These are phyloP conservation scores for Tanaodytes sp. DNA, from an alignment of 2,888 invertebrate species.

Conservation along the genomic window DNA sequence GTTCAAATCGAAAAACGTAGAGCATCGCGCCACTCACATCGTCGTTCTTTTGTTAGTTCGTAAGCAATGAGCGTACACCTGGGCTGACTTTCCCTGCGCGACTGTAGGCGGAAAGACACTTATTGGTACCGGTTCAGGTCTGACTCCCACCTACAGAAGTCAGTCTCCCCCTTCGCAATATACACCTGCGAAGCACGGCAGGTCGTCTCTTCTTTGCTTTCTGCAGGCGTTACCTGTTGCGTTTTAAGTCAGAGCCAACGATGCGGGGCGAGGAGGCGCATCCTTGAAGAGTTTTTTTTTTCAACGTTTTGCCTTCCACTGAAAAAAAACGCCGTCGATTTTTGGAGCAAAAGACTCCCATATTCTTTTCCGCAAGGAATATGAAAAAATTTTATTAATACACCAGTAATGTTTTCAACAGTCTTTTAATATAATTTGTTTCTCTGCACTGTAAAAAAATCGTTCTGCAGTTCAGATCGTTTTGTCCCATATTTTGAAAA, in stretches of 20 bases:
- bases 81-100: slow-evolving; percentile 60
- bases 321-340: too few species aligned
- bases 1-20: slow-evolving; percentile 20
- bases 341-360: too few species aligned
- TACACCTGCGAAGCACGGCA: slow-evolving; percentile 49
- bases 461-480: too few species aligned
- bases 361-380: too few species aligned
- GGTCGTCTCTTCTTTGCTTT: slow-evolving; percentile 51
- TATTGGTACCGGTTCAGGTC: slow-evolving; percentile 59
- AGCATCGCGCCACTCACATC: slow-evolving; percentile 33
- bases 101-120: slow-evolving; percentile 61
- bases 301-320: too few species aligned
- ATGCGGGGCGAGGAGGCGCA: slow-evolving; percentile 9
- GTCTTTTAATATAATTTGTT: too few species aligned
- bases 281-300: slow-evolving; percentile 25
- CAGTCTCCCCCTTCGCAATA: slow-evolving; percentile 53
- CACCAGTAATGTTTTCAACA: too few species aligned
- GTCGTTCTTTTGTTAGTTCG: slow-evolving; percentile 33
- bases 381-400: too few species aligned
- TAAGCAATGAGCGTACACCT: slow-evolving; percentile 29
- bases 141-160: slow-evolving; percentile 63
- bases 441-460: too few species aligned
- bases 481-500: too few species aligned
- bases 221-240: slow-evolving; percentile 64
- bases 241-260: slow-evolving; percentile 26